Percentiles rank a stretch among this genome's conserved stretches.
Evolutionary conservation across 2,797 vertebrate species (phyloP).

Genomic region (Rhinella marina): DNA sequence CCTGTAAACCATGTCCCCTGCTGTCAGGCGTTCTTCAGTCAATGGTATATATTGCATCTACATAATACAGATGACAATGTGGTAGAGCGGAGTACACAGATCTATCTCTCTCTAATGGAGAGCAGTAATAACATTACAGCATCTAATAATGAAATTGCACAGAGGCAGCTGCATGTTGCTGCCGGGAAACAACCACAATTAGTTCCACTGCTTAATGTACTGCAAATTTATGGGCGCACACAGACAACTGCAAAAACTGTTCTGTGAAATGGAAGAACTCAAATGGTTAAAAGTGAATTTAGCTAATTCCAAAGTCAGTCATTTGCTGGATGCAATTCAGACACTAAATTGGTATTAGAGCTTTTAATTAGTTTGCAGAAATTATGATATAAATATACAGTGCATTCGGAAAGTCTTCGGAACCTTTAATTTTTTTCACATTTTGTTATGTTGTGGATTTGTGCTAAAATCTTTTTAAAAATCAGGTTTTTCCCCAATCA

Average conservation of each 20-base stretch:
- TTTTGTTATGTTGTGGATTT: too few species aligned
- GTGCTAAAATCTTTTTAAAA: too few species aligned
- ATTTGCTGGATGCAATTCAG: not conserved
- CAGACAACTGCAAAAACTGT: conserved; percentile 8
- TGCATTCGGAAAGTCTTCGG: too few species aligned
- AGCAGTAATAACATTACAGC: conserved; percentile 48
- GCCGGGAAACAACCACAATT: conserved; percentile 45
- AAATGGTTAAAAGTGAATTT: not conserved
- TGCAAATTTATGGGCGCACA: conserved; percentile 1
- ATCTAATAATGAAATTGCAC: conserved; percentile 48
- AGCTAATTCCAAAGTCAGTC: not conserved
- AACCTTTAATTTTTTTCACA: too few species aligned
- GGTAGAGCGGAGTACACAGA: conserved; percentile 18
- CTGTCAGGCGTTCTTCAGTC: conserved; percentile 4
- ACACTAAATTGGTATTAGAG: not conserved
- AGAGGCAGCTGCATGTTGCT: conserved; percentile 41
- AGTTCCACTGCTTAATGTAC: conserved; percentile 36
- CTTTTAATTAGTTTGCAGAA: too few species aligned
- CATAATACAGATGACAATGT: conserved; percentile 36
- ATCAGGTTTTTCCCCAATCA: too few species aligned
- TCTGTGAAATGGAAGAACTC: not conserved
- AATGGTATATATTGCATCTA: conserved; percentile 1
- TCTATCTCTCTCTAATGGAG: conserved; percentile 48
- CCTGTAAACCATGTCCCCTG: not conserved
- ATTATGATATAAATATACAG: too few species aligned